Evolutionary conservation across 1,140 invertebrate genomes (phyloP), one percentile per base, ranked within the genome.

Genomic region (Lithobius niger): DNA sequence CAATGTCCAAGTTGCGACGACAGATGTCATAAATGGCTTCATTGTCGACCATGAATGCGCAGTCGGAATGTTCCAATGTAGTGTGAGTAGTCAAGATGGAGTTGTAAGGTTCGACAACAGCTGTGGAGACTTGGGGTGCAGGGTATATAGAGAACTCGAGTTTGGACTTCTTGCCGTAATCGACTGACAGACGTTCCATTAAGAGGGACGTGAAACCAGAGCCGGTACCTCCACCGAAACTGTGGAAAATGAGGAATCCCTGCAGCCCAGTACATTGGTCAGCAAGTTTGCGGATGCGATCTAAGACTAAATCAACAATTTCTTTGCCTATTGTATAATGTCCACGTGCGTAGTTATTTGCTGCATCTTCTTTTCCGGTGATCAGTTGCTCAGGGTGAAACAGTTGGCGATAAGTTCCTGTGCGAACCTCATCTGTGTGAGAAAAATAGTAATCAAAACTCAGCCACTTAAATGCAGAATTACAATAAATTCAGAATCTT

Each of bases 11-110:
- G 66, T 91, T 91, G 43, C 86, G 77, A 43, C 86, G 77, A 72
- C 89, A 93, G 69, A 93, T 91, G 67, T 93, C 88, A 62, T 91
- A 93, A 65, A 92, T 91, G 59, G 86, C 87, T 68, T 91, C 87
- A 68, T 89, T 85, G 72, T 89, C 86, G 19, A 89, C 63, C 83
- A 89, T 71, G 60, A 73, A 72, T 19, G 71, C 69, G 43, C 85
- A 83, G 62, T 92, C 86, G 56, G 82, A 79, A 61, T 81, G 79
- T 61, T 92, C 82, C 63, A 93, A 76, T 24, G 81, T 82, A 24
- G 80, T 81, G 64, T 91, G 87, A 0, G 85, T 82, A 4, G 86
- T 82, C 27, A 92, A 68, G 3, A 91, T 74, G 0, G 86, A 80
- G 68, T 93, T 93, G 66, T 94, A 93, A 0, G 88, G 87, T 66